A percentile compares a stretch with the other conserved stretches of the same genome.
Evolutionary conservation across 2,797 vertebrate species (phyloP).

Genomic region (Mormyrus proboscirostris): DNA sequence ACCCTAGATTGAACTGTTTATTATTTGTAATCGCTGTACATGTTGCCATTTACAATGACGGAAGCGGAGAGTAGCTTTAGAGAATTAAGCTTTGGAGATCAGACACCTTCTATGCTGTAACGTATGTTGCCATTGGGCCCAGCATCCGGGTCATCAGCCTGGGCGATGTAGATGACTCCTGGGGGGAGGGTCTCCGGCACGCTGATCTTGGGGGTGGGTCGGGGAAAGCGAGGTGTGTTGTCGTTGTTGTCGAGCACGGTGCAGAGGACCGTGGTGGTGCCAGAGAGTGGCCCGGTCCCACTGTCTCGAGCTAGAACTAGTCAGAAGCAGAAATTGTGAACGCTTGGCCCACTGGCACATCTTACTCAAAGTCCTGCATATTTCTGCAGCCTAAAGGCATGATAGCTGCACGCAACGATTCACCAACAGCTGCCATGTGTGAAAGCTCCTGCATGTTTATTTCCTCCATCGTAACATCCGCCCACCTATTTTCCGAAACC

Average conservation of each 20-base stretch:
- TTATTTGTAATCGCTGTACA: neutral
- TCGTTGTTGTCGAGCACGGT: slow-evolving; percentile 82
- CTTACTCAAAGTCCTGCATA: neutral
- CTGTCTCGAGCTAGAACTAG: slow-evolving; percentile 77
- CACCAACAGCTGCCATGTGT: neutral
- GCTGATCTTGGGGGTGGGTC: slow-evolving; percentile 58
- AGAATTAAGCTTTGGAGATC: neutral
- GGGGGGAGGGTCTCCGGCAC: slow-evolving; percentile 79
- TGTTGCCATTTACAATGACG: neutral
- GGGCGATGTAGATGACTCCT: slow-evolving; percentile 57
- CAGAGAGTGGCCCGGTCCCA: slow-evolving; percentile 60
- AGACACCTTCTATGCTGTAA: slow-evolving; percentile 74
- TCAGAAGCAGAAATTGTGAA: neutral
- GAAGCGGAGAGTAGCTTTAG: neutral
- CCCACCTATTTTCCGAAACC: neutral
- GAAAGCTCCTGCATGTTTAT: neutral
- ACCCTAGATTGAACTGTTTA: neutral
- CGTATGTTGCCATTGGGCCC: slow-evolving; percentile 69
- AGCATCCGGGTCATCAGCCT: slow-evolving; percentile 73
- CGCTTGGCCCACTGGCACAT: neutral
- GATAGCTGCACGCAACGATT: neutral
- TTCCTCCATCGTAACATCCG: neutral
- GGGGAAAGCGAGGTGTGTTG: slow-evolving; percentile 68
- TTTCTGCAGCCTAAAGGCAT: neutral
- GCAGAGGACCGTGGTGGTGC: slow-evolving; percentile 65